Evolutionary conservation across 2,888 invertebrate species (phyloP), one percentile per base, ranked within the genome.

Genomic region (Pollenia angustigena): DNA sequence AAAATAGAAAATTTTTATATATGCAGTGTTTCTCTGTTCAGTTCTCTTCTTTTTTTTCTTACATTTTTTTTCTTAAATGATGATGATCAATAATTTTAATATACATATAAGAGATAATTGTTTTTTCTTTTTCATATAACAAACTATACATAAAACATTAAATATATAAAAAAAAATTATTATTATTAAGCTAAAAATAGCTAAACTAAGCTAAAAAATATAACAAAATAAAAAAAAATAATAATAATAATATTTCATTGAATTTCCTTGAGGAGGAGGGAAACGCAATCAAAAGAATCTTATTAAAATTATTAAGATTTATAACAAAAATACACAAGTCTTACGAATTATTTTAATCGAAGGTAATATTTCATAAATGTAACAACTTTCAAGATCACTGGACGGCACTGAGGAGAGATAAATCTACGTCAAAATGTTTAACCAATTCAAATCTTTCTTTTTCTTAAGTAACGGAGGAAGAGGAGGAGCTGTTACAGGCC

Each of bases 181-280:
- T 46, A 71, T 44, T 46, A 74, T 78, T 78, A 71, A 79, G 78
- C 85, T 85, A 82, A 68, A 75, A 74, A 78, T 74, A 85, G 85
- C 82, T 85, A 85, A 69, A 74, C 85, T 83, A 84, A 76, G 86
- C 69, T 88, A 88, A 71, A 58, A 58, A 62, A 64, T 58, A 44
- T 71, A 71, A 80, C 44, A 80, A 71, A 60, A 71, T 16, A 54
- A 54, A 12, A 50, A 46, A 68, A 2, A 48, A 48, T n/a, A 48
- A 68, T 14, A 48, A 48, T 48, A 71, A 69, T 8, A 58, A 50
- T 23, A 60, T 40, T 44, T 74, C n/a, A 66, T 58, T 81, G 66
- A 42, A 58, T 68, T 74, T 58, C 50, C 66, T 32, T 44, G 58
- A 68, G 81, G 42, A 48, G 48, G 32, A 32, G 16, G 58, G 58